Percentiles rank a stretch among this genome's conserved stretches.
Conservation (phyloP, 37 sponge, comb jelly and placozoan genomes). For the Spongia lamella region DNA sequence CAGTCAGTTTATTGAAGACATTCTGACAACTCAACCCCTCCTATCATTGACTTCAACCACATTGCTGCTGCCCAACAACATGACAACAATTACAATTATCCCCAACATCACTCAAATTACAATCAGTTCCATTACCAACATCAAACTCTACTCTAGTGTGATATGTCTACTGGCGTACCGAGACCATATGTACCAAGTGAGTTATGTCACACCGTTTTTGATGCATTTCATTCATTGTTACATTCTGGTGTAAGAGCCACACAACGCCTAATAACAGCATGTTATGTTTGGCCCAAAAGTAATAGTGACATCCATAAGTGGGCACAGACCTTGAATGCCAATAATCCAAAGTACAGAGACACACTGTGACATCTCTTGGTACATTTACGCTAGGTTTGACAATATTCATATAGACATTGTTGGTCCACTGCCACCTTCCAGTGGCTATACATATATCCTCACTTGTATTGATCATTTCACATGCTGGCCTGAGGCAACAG, state of each 20-base stretch:
- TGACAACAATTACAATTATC: neutral
- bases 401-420: conserved; percentile 49
- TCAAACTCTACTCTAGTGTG: conserved; percentile 23
- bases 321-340: conserved; percentile 40
- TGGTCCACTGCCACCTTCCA: conserved; percentile 47
- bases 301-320: conserved; percentile 38
- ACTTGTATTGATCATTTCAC: conserved; percentile 46
- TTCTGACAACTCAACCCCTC: too few species aligned
- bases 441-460: conserved; percentile 28
- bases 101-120: conserved; percentile 1
- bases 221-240: conserved; percentile 30
- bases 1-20: too few species aligned
- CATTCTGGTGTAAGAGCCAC: conserved; percentile 55
- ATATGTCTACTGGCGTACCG: conserved; percentile 36
- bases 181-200: conserved; percentile 31
- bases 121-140: conserved; percentile 10
- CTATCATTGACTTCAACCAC: too few species aligned
- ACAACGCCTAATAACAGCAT: conserved; percentile 23
- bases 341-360: conserved; percentile 32
- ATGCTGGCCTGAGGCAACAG: conserved; percentile 42
- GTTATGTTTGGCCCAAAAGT: conserved; percentile 52
- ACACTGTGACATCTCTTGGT: conserved; percentile 23
- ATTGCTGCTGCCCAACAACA: too few species aligned
- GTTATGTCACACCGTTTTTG: conserved; percentile 29
- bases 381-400: conserved; percentile 31